Evolutionary conservation across 2,888 invertebrate species (phyloP), one percentile per base, ranked within the genome.

Genomic region (Chalcis sispes): DNA sequence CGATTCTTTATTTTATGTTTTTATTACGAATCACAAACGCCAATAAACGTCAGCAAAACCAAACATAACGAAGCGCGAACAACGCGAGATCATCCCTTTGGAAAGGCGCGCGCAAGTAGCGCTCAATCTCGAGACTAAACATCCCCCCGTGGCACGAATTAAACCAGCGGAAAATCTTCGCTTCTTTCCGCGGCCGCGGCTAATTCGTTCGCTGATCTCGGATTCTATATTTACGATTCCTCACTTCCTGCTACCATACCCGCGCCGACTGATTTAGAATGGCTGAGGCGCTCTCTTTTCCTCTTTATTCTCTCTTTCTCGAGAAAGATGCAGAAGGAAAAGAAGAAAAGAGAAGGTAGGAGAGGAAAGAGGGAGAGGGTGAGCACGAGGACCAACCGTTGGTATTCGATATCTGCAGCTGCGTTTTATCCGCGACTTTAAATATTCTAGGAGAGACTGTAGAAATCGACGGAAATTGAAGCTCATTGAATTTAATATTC

Each of bases 161-260:
- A 32, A 72, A 29, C 36, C 1, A n/a, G 18, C 18, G 20, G 50
- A 75, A 64, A 75, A 64, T 69, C 58, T 69, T 52, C 10, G 27
- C 48, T 32, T 66, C 65, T n/a, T 58, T 73, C 23, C 42, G 52
- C 40, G 13, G 18, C 67, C 20, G n/a, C 25, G 7, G 46, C 46
- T 50, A 40, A 40, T 59, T 52, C 46, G 52, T 64, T 62, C 56
- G 64, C 59, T 40, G 25, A 66, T 66, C 66, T 73, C 66, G 40
- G 72, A 77, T 79, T 79, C 79, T 81, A 80, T 79, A 80, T 80
- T 79, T 81, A 77, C 78, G 77, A 80, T 79, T 80, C 72, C 75
- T 75, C 67, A 77, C 79, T 80, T 79, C 78, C 78, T 79, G 78
- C 78, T 79, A 75, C 71, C 48, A 64, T 56, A 36, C 27, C 32